Conservation (phyloP, 2,797 vertebrate species). For the Tolypeutes matacus region DNA sequence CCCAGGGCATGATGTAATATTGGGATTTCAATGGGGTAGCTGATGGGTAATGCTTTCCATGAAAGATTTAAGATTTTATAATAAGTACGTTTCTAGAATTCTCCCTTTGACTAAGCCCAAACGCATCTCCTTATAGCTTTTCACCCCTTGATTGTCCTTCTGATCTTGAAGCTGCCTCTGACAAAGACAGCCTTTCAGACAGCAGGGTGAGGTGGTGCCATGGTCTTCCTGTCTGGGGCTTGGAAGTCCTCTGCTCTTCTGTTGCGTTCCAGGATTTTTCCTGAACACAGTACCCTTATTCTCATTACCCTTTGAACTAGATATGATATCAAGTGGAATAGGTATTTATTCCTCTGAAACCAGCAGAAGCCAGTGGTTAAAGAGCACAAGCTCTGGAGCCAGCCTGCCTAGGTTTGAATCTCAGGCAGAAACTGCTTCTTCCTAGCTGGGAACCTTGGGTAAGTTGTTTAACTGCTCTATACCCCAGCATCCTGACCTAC, state of each 20-base stretch:
- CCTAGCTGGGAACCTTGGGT: background rate
- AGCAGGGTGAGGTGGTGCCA: background rate
- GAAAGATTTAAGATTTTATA: background rate
- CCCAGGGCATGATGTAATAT: accelerated
- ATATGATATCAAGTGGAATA: accelerated
- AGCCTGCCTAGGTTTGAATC: background rate
- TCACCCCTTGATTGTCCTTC: background rate
- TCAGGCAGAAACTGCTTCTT: background rate
- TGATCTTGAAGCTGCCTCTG: background rate
- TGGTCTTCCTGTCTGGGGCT: background rate
- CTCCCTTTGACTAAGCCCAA: background rate
- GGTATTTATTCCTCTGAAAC: background rate
- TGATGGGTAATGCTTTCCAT: background rate
- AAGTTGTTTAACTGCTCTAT: background rate
- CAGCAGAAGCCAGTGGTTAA: background rate
- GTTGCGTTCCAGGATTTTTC: background rate
- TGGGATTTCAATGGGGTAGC: background rate
- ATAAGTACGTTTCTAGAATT: background rate
- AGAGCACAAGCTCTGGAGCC: background rate
- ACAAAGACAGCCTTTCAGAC: background rate
- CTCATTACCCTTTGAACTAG: background rate
- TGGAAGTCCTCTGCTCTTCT: background rate
- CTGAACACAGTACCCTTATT: background rate
- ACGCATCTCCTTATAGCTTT: background rate
- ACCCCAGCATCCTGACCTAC: background rate